phyloP scores from a whole-genome alignment of 2,888 invertebrate genomes.

The Eupithecia abbreviata region DNA sequence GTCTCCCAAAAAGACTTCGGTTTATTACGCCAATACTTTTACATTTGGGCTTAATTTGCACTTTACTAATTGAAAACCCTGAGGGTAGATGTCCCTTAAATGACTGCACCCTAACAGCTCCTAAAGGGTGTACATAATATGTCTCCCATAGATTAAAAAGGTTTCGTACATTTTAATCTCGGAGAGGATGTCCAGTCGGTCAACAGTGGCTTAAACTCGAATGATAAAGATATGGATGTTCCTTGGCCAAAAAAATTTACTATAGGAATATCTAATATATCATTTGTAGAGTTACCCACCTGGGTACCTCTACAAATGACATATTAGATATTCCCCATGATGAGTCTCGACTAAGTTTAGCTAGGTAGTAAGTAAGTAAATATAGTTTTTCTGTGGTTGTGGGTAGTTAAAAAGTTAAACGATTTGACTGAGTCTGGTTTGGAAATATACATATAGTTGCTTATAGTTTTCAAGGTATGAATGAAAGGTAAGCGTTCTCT shows the following conservation, averaged over 20 bases:
- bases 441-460: no score
- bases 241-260: not conserved
- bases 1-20: not conserved
- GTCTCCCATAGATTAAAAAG: slow-evolving; percentile 31
- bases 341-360: no score
- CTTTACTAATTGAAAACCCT: slow-evolving; percentile 32
- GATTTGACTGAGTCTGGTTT: not conserved
- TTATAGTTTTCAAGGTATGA: not conserved
- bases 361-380: no score
- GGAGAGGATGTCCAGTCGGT: slow-evolving; percentile 49
- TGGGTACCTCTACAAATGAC: not conserved
- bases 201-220: slow-evolving; percentile 56
- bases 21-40: slow-evolving; percentile 2
- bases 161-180: slow-evolving; percentile 52
- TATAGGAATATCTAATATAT: not conserved
- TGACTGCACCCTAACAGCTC: slow-evolving; percentile 1
- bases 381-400: not conserved
- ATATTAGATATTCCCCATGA: no score
- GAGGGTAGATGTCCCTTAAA: slow-evolving; percentile 9
- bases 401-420: not conserved
- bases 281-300: no score
- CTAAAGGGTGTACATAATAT: slow-evolving; percentile 16
- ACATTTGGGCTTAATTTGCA: slow-evolving; percentile 29
- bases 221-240: slow-evolving; percentile 8
- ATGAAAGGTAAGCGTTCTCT: not conserved